Evolutionary conservation across 2,113 vertebrate genomes (phyloP).

Genomic region (Leptocoma aspasia): DNA sequence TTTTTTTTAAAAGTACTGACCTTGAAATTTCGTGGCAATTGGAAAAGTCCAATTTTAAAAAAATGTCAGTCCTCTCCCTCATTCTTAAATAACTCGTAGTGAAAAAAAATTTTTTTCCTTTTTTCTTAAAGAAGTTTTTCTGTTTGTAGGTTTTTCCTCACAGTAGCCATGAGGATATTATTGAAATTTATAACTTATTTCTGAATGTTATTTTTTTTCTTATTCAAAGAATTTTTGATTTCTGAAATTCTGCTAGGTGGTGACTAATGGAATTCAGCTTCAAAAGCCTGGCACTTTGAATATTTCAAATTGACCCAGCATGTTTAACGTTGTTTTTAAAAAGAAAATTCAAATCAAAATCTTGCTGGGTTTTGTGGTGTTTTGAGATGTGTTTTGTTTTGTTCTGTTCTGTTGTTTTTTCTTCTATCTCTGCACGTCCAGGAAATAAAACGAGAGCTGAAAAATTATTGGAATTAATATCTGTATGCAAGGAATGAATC

Average conservation of each 20-base stretch:
- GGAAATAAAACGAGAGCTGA: background rate
- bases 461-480: background rate
- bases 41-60: background rate
- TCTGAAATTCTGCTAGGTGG: background rate
- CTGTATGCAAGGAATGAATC: background rate
- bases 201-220: background rate
- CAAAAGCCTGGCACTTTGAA: background rate
- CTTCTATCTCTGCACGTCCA: background rate
- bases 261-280: background rate
- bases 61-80: background rate
- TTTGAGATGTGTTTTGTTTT: background rate
- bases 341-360: background rate
- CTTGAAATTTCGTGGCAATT: background rate
- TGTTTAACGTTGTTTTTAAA: background rate
- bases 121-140: background rate
- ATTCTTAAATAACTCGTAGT: background rate
- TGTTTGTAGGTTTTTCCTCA: background rate
- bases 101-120: background rate
- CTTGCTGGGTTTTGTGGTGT: background rate
- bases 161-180: no score
- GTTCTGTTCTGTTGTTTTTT: background rate
- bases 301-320: background rate
- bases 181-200: background rate
- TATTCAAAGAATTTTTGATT: background rate
- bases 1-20: background rate